A percentile compares a stretch with the other conserved stretches of the same genome.
Evolutionary conservation across 2,797 vertebrate genomes (phyloP).

Genomic region (Enoplosus armatus): DNA sequence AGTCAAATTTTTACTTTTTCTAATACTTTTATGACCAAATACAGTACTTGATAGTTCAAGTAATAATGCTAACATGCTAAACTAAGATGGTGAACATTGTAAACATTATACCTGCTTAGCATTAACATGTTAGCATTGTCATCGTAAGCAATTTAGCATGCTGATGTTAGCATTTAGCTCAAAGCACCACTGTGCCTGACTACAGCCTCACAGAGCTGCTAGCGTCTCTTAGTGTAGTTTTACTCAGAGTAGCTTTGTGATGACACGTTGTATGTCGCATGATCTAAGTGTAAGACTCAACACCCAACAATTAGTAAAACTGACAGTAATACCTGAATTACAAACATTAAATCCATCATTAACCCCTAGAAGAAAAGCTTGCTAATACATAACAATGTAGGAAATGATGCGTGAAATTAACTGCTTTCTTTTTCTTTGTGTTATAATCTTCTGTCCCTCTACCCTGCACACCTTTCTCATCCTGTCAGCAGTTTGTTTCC

Average conservation of each 20-base stretch:
- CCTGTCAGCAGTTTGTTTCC: conserved; percentile 14
- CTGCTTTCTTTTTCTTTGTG: neutral
- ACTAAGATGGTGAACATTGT: no score
- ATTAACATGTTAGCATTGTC: no score
- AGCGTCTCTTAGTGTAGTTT: neutral
- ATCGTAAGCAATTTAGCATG: neutral
- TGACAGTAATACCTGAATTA: no score
- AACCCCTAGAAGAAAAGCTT: neutral
- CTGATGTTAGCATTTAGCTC: neutral
- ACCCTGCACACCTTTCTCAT: neutral
- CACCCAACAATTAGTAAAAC: no score
- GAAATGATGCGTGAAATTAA: neutral
- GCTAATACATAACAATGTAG: neutral
- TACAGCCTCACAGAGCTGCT: no score
- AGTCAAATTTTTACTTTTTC: no score
- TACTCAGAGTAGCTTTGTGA: neutral
- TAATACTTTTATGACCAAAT: no score
- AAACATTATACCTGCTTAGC: no score
- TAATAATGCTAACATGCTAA: no score
- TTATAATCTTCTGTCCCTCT: neutral
- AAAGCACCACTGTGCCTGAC: neutral
- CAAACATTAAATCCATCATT: conserved; percentile 4
- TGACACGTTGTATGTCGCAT: no score
- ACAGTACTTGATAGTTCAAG: no score
- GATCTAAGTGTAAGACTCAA: no score